phyloP scores from a whole-genome alignment of 2,797 vertebrate species.

The Leptoclinus maculatus region DNA sequence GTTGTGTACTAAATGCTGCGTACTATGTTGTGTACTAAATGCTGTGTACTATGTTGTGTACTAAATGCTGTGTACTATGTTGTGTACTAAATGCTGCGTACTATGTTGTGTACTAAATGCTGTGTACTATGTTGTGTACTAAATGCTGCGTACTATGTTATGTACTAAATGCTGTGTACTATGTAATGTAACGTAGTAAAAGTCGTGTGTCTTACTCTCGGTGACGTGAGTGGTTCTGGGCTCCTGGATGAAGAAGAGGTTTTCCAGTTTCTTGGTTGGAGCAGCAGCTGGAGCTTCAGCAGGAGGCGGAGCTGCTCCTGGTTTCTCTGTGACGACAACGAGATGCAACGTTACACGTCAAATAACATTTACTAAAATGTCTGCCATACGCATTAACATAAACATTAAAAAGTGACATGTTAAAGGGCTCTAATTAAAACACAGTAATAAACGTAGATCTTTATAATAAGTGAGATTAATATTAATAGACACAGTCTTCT shows the following conservation, averaged over 20 bases:
- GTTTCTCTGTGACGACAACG: constrained; percentile 85
- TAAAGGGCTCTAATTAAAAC: no score
- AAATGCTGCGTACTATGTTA: not conserved
- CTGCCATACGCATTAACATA: no score
- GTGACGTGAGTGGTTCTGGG: constrained; percentile 86
- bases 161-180: not conserved
- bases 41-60: no score
- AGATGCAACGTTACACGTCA: not conserved
- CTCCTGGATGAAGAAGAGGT: constrained; percentile 94
- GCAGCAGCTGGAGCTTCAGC: constrained; percentile 86
- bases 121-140: not conserved
- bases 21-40: no score
- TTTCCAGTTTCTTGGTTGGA: constrained; percentile 79
- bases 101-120: not conserved
- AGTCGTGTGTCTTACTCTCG: constrained; percentile 89
- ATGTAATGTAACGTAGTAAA: not conserved
- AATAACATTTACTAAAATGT: no score
- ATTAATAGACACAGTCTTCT: not conserved
- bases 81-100: no score
- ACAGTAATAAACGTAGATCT: no score
- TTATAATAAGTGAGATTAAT: no score
- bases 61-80: no score
- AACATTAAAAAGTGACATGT: no score
- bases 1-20: no score
- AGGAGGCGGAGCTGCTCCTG: constrained; percentile 76